These are phyloP conservation scores for Lepilemur septentrionalis DNA, from an alignment of 2,797 vertebrate genomes.

Conservation along the genomic window DNA sequence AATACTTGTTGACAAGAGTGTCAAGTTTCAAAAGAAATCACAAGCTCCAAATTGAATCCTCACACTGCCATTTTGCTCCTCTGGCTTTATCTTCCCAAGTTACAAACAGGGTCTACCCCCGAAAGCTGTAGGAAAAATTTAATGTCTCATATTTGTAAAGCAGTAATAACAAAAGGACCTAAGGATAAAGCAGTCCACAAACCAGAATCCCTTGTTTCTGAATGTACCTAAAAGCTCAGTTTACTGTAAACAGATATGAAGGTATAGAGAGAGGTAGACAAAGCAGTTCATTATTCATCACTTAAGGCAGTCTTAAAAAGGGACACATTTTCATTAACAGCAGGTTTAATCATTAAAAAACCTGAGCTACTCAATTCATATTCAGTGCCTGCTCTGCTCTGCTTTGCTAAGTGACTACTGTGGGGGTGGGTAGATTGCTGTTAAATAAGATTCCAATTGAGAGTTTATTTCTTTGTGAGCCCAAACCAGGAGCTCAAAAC, in stretches of 20 bases:
- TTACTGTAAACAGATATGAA: conserved; percentile 47
- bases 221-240: conserved; percentile 33
- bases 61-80: neutral
- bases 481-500: conserved; percentile 37
- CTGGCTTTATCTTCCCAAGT: conserved; percentile 47
- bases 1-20: neutral
- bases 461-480: conserved; percentile 41
- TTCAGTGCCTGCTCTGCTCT: conserved; percentile 46
- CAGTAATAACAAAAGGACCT: neutral
- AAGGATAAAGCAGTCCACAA: conserved; percentile 27
- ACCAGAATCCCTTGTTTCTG: conserved; percentile 22
- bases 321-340: conserved; percentile 43
- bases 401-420: conserved; percentile 13
- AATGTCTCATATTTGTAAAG: neutral
- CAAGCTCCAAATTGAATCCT: neutral
- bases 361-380: conserved; percentile 37
- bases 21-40: conserved; percentile 46
- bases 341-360: conserved; percentile 51
- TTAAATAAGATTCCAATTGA: conserved; percentile 53
- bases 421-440: neutral
- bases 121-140: conserved; percentile 21
- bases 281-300: conserved; percentile 43
- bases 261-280: neutral
- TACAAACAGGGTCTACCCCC: neutral
- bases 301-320: conserved; percentile 51